Evolutionary conservation across 2,113 vertebrate genomes (phyloP).

Genomic region (Brachyhypopomus occidentalis): DNA sequence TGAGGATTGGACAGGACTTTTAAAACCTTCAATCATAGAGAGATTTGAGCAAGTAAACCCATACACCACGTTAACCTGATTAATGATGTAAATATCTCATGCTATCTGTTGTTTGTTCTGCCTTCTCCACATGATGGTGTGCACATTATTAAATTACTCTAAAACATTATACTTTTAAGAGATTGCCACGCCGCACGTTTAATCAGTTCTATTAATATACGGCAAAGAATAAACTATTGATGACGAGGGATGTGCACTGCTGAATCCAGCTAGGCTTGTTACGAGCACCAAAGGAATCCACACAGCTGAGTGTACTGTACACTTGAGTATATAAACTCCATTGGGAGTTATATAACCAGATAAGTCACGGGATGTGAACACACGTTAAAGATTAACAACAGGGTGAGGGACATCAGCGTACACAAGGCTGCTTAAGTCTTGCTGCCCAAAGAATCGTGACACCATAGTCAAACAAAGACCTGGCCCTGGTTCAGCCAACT

Average conservation of each 20-base stretch:
- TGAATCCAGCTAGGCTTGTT: neutral
- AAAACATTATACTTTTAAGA: conserved; percentile 1
- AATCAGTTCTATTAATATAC: neutral
- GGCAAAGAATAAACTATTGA: neutral
- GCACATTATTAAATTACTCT: neutral
- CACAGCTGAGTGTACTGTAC: conserved; percentile 4
- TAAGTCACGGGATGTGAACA: conserved; percentile 35
- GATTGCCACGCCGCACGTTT: neutral
- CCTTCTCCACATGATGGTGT: conserved; percentile 33
- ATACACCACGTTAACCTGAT: neutral
- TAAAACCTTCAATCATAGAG: neutral
- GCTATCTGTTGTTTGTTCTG: conserved; percentile 31
- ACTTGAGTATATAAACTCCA: conserved; percentile 10
- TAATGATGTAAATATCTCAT: conserved; percentile 26
- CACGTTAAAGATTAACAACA: conserved; percentile 36
- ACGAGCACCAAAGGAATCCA: neutral
- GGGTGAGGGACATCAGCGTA: conserved; percentile 13
- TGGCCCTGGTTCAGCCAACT: conserved; percentile 28
- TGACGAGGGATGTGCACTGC: neutral
- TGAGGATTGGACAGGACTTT: neutral
- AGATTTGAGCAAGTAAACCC: neutral
- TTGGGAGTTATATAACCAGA: conserved; percentile 30
- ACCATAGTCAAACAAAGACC: conserved; percentile 24
- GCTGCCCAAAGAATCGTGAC: conserved; percentile 20
- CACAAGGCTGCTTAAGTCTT: neutral